Evolutionary conservation across 2,113 vertebrate genomes (phyloP), one percentile per base, ranked within the genome.

Genomic region (Sakesphorus luctuosus): DNA sequence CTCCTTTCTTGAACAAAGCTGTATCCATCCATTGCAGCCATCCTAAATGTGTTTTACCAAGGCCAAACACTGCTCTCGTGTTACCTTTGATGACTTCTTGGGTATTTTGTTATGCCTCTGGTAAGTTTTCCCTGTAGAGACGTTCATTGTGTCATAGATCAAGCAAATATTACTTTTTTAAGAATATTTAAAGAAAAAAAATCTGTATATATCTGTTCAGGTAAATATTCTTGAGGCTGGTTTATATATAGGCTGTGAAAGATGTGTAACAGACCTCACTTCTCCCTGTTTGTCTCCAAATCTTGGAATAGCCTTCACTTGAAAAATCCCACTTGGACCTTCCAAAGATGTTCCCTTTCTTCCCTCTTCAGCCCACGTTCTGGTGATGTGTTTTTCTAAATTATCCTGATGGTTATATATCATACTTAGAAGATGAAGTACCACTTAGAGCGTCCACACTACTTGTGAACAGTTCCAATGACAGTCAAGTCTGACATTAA

Each of bases 401-500:
- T 87, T 95, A 96, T 94, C 93, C 96, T 95, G 7, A 84, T 93
- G 84, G 93, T 95, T 91, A 94, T 95, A 89, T 94, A 88, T 89
- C 93, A 91, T 97, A 81, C 81, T 95, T 97, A 97, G 96, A 78
- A 95, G 89, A 92, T 80, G 35, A 90, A 96, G 52, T 96, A 94
- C 73, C 87, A 95, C 82, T 93, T 96, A 96, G 96, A 83, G 97
- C 93, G 93, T 93, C 96, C 95, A 89, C 94, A 94, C 85, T 10
- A 68, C 76, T 96, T 96, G 96, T 97, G 96, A 97, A 97, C 95
- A 82, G 92, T 96, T 97, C 95, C 93, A 94, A 88, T 94, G 87
- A 96, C 59, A 76, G 96, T 97, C 96, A 91, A 92, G 72, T 72
- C 90, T 92, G 94, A 96, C 95, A 97, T 97, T 95, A 96, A 97